phyloP scores from a whole-genome alignment of 2,888 invertebrate genomes.

The Euzetes globulus region DNA sequence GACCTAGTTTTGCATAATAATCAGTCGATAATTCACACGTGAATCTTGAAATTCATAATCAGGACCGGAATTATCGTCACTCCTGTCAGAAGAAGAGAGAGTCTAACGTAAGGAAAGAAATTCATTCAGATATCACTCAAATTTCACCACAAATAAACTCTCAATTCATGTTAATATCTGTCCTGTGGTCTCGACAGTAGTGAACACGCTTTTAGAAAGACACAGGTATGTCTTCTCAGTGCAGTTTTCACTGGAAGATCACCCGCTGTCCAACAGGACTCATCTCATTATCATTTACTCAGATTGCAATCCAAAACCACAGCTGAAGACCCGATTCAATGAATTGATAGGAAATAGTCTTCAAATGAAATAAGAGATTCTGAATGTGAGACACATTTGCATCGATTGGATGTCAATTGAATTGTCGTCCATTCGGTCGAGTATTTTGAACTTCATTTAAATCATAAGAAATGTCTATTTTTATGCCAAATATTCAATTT shows the following conservation, averaged over 20 bases:
- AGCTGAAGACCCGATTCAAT: background rate
- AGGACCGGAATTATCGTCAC: background rate
- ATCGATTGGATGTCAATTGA: background rate
- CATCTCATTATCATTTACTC: slow-evolving; percentile 6
- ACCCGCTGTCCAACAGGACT: background rate
- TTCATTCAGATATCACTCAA: background rate
- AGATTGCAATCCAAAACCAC: background rate
- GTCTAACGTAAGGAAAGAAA: background rate
- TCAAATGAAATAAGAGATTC: background rate
- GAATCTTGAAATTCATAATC: background rate
- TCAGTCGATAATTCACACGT: background rate
- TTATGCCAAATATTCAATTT: too few relatives aligned
- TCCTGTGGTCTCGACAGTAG: background rate
- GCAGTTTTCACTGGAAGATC: background rate
- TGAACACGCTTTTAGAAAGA: background rate
- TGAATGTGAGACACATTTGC: background rate
- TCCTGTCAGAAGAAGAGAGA: background rate
- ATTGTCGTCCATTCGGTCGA: background rate
- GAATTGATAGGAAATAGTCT: background rate
- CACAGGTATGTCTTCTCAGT: background rate
- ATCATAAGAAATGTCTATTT: too few relatives aligned
- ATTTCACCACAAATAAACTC: too few relatives aligned
- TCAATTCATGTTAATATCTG: background rate
- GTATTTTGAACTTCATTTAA: too few relatives aligned
- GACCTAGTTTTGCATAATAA: too few relatives aligned